phyloP scores from a whole-genome alignment of 2,113 vertebrate species.

The Polypterus senegalus region DNA sequence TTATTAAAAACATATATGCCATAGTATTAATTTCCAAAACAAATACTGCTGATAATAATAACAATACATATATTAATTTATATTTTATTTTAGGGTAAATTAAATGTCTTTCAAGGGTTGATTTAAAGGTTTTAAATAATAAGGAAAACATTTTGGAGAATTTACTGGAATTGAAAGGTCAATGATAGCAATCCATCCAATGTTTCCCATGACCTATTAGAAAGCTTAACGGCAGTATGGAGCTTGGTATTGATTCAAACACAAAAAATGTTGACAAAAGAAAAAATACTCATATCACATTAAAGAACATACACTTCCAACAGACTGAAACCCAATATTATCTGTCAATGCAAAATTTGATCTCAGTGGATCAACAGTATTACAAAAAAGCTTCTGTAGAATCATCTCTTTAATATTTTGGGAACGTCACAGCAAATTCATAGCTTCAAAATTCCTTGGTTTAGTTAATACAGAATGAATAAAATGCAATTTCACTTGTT shows the following conservation, averaged over 20 bases:
- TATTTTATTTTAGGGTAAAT: no score
- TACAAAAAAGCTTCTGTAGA: conserved; percentile 23
- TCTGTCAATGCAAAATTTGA: conserved; percentile 28
- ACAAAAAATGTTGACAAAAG: conserved; percentile 27
- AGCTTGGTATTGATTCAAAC: conserved; percentile 14
- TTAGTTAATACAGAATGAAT: no score
- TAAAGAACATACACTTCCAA: conserved; percentile 21
- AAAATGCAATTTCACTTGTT: no score
- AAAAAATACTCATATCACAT: conserved; percentile 20
- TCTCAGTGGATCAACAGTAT: conserved; percentile 20
- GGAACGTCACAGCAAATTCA: conserved; percentile 1
- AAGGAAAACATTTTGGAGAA: no score
- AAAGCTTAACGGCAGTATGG: background rate
- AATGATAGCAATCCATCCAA: background rate
- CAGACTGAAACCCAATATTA: conserved; percentile 18
- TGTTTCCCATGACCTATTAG: conserved; percentile 9
- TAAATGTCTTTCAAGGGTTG: no score
- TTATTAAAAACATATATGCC: no score
- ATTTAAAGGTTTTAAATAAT: no score
- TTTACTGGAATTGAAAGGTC: background rate
- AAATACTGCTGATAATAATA: no score
- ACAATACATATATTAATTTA: no score
- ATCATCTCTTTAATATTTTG: conserved; percentile 23
- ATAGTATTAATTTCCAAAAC: no score
- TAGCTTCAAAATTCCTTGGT: no score